A percentile compares a stretch with the other conserved stretches of the same genome.
Evolutionary conservation across 2,797 vertebrate genomes (phyloP).

Genomic region (Notoglanidium macrostoma): DNA sequence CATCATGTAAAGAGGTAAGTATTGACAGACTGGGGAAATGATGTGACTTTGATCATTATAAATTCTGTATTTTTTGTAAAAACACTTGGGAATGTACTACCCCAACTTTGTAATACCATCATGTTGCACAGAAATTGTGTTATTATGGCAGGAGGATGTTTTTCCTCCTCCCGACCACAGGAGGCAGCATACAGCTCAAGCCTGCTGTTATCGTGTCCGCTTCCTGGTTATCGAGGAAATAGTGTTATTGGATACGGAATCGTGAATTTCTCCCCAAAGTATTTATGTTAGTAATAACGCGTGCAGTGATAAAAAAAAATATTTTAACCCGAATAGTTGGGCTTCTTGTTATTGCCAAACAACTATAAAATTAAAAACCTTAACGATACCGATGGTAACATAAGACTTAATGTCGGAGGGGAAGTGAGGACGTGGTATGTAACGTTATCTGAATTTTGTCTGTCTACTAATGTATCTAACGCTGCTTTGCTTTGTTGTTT

Average conservation of each 20-base stretch:
- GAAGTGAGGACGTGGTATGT: slow-evolving; percentile 55
- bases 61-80: slow-evolving; percentile 20
- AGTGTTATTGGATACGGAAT: background rate
- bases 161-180: slow-evolving; percentile 50
- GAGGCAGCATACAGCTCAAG: slow-evolving; percentile 42
- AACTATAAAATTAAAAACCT: background rate
- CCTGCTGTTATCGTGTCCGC: slow-evolving; percentile 55
- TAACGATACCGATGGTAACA: slow-evolving; percentile 41
- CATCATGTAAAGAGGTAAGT: slow-evolving; percentile 49
- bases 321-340: background rate
- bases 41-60: slow-evolving; percentile 38
- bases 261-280: background rate
- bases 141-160: background rate
- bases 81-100: background rate
- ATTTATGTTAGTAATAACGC: background rate
- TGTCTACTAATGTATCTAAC: background rate
- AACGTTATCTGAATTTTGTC: slow-evolving; percentile 3
- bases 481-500: background rate
- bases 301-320: background rate
- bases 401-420: slow-evolving; percentile 30
- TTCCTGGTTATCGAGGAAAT: slow-evolving; percentile 71
- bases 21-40: slow-evolving; percentile 38
- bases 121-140: background rate
- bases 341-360: background rate
- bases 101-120: background rate